Percentiles rank a stretch among this genome's conserved stretches.
Evolutionary conservation across 1,140 invertebrate genomes (phyloP).

Genomic region (Drosophila parvula): DNA sequence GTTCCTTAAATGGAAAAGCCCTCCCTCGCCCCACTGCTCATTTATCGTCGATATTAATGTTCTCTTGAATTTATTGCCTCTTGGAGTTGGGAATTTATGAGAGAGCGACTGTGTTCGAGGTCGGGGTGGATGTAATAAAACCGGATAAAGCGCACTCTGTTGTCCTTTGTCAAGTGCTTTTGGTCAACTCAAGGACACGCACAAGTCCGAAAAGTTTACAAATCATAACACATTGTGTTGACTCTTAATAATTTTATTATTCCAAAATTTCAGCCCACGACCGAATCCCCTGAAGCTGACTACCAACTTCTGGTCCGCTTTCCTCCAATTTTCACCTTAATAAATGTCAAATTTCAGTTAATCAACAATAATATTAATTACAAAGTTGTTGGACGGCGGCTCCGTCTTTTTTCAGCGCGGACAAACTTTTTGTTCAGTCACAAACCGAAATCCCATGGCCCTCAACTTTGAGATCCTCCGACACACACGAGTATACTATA

Average conservation of each 20-base stretch:
- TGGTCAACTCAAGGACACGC: conserved; percentile 40
- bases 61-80: conserved; percentile 58
- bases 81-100: conserved; percentile 40
- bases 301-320: neutral
- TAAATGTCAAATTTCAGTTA: conserved; percentile 10
- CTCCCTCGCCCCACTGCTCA: conserved; percentile 2
- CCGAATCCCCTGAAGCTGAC: neutral
- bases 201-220: neutral
- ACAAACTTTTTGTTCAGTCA: conserved; percentile 4
- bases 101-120: neutral
- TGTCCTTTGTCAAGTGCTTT: conserved; percentile 42
- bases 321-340: neutral
- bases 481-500: neutral
- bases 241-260: neutral
- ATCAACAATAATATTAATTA: conserved; percentile 19
- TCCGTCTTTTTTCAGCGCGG: neutral
- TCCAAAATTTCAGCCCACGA: too few species aligned
- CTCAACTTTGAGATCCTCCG: conserved; percentile 14
- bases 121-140: conserved; percentile 38
- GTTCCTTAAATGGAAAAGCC: conserved; percentile 30
- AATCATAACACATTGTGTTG: neutral
- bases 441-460: conserved; percentile 6
- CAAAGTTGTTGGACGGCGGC: neutral
- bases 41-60: conserved; percentile 63
- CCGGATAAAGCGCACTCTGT: conserved; percentile 31